Evolutionary conservation across 2,797 vertebrate species (phyloP), one percentile per base, ranked within the genome.

Genomic region (Platalea minor): DNA sequence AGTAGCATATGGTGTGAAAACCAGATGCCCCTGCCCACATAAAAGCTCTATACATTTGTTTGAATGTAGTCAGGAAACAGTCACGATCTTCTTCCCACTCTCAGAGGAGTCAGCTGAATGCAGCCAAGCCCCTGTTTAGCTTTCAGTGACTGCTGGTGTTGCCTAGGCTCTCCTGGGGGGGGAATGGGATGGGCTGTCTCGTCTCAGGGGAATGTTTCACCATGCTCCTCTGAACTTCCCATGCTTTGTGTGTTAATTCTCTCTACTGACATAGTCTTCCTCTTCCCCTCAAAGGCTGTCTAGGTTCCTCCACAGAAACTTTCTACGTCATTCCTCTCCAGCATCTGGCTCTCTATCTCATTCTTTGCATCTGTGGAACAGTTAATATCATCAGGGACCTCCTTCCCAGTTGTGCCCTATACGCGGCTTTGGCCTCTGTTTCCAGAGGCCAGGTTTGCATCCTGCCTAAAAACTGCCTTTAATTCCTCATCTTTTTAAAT

Each of bases 31-130:
- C 95, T 86, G 89, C 95, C 97, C 92, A 97, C 95, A 84, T 92
- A 70, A 93, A 93, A 96, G 74, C 93, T 94, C 96, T 95, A 96
- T 97, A 97, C 85, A 43, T 97, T 96, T 97, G 91, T 91, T 95
- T 96, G 73, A 95, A 70, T 94, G 91, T 79, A 97, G 92, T 96
- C 95, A 94, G 89, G 95, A 97, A 97, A 88, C 91, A 97, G 96
- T 96, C 96, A 94, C 85, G 93, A 97, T 96, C 96, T 95, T 91
- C 95, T 92, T 97, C 95, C 96, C 91, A 95, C 97, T 93, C 93
- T 69, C 73, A 23, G 48, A 94, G 51, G 89, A 96, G 95, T 92
- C 93, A 96, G 92, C 83, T 93, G 92, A 89, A 93, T 7, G 69
- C 79, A 91, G 92, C 61, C 29, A 1, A 92, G 84, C 82, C 87